Evolutionary conservation across 2,888 invertebrate species (phyloP).

Genomic region (Gisinianus flammeolus): DNA sequence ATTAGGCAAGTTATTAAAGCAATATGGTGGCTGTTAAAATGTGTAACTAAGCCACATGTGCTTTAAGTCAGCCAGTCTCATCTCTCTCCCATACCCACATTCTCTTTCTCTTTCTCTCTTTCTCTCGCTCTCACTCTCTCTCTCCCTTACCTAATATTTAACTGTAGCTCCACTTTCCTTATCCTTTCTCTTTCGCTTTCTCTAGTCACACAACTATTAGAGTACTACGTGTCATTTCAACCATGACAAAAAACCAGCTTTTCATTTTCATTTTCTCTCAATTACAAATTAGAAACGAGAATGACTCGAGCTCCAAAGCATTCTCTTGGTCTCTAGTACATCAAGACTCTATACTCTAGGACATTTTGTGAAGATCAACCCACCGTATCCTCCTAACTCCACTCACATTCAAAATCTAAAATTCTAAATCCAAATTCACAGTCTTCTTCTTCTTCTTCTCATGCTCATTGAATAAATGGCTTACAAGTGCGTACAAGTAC

Average conservation of each 20-base stretch:
- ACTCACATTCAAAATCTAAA: too few species aligned
- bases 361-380: too few species aligned
- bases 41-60: not conserved
- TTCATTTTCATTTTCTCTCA: not conserved
- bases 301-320: too few species aligned
- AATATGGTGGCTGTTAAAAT: slow-evolving; percentile 25
- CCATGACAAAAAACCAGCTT: slow-evolving; percentile 1
- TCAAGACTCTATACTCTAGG: too few species aligned
- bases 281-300: not conserved
- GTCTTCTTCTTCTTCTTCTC: too few species aligned
- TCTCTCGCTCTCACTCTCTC: not conserved
- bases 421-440: too few species aligned
- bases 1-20: slow-evolving; percentile 29
- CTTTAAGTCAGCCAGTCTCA: not conserved
- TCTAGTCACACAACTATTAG: not conserved
- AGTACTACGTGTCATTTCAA: slow-evolving; percentile 9
- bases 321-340: too few species aligned
- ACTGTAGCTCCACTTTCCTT: not conserved
- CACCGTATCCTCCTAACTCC: too few species aligned
- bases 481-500: too few species aligned
- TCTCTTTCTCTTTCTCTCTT: not conserved
- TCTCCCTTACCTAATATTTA: not conserved
- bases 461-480: too few species aligned
- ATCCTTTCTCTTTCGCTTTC: not conserved
- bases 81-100: not conserved